These are phyloP conservation scores for Triplophysa bombifrons DNA, from an alignment of 2,797 vertebrate genomes.

Conservation along the genomic window DNA sequence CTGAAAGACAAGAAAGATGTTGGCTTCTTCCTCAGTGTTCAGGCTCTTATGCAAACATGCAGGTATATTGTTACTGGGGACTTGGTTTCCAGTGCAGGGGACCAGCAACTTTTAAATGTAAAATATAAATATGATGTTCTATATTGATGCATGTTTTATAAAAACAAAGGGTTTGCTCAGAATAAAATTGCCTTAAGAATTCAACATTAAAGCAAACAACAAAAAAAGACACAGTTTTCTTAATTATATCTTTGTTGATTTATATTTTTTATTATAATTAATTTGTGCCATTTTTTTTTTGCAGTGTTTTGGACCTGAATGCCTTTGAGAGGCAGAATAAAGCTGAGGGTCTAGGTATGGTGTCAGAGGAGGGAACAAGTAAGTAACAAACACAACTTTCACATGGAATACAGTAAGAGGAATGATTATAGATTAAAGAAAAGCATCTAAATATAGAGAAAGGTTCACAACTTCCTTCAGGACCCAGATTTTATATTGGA, in stretches of 20 bases:
- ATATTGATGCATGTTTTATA: too few relatives aligned
- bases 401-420: neutral
- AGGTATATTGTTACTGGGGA: slow-evolving; percentile 69
- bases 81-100: too few relatives aligned
- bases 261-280: too few relatives aligned
- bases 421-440: neutral
- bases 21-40: slow-evolving; percentile 92
- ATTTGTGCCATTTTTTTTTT: neutral
- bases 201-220: too few relatives aligned
- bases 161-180: too few relatives aligned
- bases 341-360: slow-evolving; percentile 95
- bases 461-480: neutral
- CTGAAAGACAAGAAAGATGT: slow-evolving; percentile 93
- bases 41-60: slow-evolving; percentile 94
- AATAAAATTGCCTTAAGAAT: too few relatives aligned
- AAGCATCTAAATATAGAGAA: neutral
- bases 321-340: slow-evolving; percentile 97
- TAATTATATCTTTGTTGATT: too few relatives aligned
- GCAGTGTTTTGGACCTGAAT: slow-evolving; percentile 91
- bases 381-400: slow-evolving; percentile 62
- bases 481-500: neutral
- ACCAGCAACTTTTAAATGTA: too few relatives aligned
- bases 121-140: too few relatives aligned
- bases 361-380: slow-evolving; percentile 94
- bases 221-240: too few relatives aligned